Base-by-base conservation (phyloP, 2,888 invertebrate genomes). In the Diaprepes abbreviatus region DNA sequence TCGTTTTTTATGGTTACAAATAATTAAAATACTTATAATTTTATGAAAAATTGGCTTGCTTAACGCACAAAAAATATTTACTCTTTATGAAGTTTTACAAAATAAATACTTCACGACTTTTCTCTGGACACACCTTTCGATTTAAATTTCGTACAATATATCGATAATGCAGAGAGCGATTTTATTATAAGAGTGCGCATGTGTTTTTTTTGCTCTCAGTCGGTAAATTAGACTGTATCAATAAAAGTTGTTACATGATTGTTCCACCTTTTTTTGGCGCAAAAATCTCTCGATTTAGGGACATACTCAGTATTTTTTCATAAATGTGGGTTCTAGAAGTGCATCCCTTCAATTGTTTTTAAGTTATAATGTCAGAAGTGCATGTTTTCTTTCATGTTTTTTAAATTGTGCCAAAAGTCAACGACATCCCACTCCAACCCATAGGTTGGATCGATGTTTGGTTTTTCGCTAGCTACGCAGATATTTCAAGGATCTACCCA, bases 391-490 rank as follows among this genome's bases (percentile, higher is more conserved):
- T 54, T 70, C 64, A 73, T 73, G 65, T 40, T 71, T 71, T 73
- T 36, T 16, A 35, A 58, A 33, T 64, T 64, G 55, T 63, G 40
- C 43, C 33, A 40, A 17, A 70, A 70, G 74, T 78, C 78, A 75
- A 77, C 78, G 79, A 79, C 75, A 70, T 66, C 70, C 66, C 63
- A 69, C 72, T 76, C 80, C 83, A 80, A 79, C 80, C 81, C 78
- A 76, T 81, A 80, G 86, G 85, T 88, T 87, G 88, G 89, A 89
- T 89, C 89, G 88, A 89, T 89, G 89, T 89, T 89, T 85, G 88
- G 88, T 85, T 87, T 88, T 86, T 86, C 89, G 85, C 86, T 86
- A 87, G 88, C 86, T 86, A 87, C 87, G 85, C 88, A 87, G 85
- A 85, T 89, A 85, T 85, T 90, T 86, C 89, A 89, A 87, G 89